These are phyloP conservation scores for Scaptomyza pallida DNA, from an alignment of 1,140 invertebrate species.

Conservation along the genomic window DNA sequence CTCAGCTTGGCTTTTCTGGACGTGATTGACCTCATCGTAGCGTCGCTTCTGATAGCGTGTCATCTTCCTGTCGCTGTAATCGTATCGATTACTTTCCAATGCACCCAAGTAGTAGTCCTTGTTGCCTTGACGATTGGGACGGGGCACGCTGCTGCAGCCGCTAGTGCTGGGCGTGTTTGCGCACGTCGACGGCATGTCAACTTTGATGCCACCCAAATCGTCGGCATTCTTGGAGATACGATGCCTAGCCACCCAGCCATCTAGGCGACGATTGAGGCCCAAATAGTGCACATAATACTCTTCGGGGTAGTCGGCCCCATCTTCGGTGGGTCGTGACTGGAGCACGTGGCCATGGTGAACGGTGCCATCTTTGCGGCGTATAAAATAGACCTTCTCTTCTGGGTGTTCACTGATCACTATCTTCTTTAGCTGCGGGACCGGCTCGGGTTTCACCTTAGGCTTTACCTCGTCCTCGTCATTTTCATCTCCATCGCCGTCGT, in stretches of 20 bases:
- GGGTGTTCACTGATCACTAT: conserved; percentile 85
- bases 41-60: conserved; percentile 98
- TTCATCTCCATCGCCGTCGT: background rate
- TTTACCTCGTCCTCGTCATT: conserved; percentile 39
- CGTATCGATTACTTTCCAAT: conserved; percentile 85
- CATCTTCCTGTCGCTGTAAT: conserved; percentile 92
- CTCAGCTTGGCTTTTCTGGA: conserved; percentile 97
- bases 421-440: conserved; percentile 28
- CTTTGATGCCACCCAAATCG: conserved; percentile 60
- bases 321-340: conserved; percentile 92
- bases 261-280: conserved; percentile 96
- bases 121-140: conserved; percentile 36
- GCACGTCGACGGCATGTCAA: conserved; percentile 18
- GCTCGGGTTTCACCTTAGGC: conserved; percentile 29
- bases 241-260: conserved; percentile 97
- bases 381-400: conserved; percentile 96
- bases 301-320: conserved; percentile 87
- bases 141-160: background rate
- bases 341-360: conserved; percentile 97
- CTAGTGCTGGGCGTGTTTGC: conserved; percentile 22
- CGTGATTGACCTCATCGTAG: conserved; percentile 99
- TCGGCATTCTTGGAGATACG: conserved; percentile 84
- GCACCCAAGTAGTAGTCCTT: conserved; percentile 65
- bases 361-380: conserved; percentile 91
- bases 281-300: conserved; percentile 99